Conservation (phyloP, 2,113 vertebrate genomes). For the Pavo muticus region DNA sequence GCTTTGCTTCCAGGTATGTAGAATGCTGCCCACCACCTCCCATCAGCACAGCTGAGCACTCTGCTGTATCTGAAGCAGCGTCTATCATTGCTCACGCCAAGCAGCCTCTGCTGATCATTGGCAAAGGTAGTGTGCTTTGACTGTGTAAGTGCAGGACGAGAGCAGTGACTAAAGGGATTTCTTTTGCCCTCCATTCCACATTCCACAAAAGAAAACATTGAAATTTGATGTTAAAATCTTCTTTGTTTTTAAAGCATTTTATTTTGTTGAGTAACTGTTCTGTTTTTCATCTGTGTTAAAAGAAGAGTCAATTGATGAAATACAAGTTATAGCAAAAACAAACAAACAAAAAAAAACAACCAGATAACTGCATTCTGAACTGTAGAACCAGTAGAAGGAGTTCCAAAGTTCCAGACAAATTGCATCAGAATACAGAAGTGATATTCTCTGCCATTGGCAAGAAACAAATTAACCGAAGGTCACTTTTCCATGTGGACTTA, state of each 20-base stretch:
- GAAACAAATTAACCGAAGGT: background rate
- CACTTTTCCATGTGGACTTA: background rate
- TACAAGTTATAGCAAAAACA: background rate
- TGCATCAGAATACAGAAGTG: background rate
- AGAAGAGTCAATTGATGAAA: background rate
- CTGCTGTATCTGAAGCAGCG: slow-evolving; percentile 76
- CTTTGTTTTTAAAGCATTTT: background rate
- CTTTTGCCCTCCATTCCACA: background rate
- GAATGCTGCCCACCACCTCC: slow-evolving; percentile 88
- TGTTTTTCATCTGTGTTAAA: background rate
- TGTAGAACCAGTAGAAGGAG: background rate
- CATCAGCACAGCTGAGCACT: slow-evolving; percentile 79
- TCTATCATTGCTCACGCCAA: slow-evolving; percentile 81
- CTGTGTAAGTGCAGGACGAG: background rate
- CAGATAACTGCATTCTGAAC: background rate
- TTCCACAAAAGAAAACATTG: background rate
- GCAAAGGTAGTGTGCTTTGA: slow-evolving; percentile 86
- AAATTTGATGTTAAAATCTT: background rate
- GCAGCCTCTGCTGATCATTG: slow-evolving; percentile 90
- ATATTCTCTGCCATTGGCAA: background rate
- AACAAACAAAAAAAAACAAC: background rate
- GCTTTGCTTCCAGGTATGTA: slow-evolving; percentile 75
- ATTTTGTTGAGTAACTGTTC: background rate
- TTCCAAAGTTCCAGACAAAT: background rate
- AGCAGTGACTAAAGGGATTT: background rate